phyloP scores from a whole-genome alignment of 2,113 vertebrate genomes.

The Oostethus manadensis region DNA sequence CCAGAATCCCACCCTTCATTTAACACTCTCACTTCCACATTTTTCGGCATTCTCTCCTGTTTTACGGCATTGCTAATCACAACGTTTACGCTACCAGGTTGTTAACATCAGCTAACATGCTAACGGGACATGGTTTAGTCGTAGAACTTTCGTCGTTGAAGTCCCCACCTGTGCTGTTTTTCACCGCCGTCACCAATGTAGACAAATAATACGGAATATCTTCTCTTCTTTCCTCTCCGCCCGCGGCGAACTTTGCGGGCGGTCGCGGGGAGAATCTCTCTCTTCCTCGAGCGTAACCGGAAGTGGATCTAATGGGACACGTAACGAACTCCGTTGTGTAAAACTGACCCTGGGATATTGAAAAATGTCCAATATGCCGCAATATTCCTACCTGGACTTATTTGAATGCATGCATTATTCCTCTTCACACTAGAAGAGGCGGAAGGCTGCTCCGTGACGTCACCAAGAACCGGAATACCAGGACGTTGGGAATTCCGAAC shows the following conservation, averaged over 20 bases:
- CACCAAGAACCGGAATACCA: background rate
- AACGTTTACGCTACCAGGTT: background rate
- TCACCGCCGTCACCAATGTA: background rate
- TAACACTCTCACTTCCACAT: background rate
- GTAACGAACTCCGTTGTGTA: no score
- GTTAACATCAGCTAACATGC: background rate
- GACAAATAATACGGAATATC: background rate
- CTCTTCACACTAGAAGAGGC: background rate
- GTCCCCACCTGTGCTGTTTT: background rate
- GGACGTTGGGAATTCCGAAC: no score
- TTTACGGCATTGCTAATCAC: no score
- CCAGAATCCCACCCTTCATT: background rate
- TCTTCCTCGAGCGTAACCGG: background rate
- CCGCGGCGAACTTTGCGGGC: background rate
- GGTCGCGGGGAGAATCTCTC: background rate
- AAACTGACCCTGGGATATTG: no score
- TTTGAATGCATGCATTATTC: background rate
- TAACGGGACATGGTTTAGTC: no score
- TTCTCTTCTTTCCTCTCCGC: background rate
- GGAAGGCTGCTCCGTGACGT: background rate
- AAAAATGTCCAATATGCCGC: background rate
- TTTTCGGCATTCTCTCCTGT: no score
- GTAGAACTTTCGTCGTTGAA: background rate
- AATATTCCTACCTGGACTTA: background rate
- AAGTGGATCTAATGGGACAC: no score